Conservation (phyloP, 2,888 invertebrate genomes). For the Creontiades dilutus region DNA sequence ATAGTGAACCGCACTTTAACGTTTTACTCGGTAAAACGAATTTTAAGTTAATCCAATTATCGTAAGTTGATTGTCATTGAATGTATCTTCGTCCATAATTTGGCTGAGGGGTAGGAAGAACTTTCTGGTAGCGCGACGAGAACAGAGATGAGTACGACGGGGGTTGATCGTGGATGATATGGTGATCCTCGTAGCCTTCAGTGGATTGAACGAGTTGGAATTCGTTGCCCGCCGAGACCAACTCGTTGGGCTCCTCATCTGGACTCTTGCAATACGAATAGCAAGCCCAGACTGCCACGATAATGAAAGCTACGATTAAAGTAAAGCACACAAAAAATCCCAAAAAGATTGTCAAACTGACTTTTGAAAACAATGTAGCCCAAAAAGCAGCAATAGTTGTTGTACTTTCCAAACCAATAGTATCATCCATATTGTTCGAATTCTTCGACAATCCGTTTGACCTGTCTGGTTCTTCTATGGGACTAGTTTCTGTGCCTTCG, state of each 20-base stretch:
- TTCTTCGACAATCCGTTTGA: not conserved
- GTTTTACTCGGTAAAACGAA: not conserved
- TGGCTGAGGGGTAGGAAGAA: constrained; percentile 27
- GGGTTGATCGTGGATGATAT: not conserved
- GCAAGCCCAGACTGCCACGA: not conserved
- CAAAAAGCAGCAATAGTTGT: not conserved
- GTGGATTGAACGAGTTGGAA: constrained; percentile 30
- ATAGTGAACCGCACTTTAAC: no score
- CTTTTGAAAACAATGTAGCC: not conserved
- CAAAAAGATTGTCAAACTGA: constrained; percentile 23
- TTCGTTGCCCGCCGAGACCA: constrained; percentile 17
- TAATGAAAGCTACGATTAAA: not conserved
- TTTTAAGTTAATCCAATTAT: not conserved
- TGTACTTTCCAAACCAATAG: not conserved
- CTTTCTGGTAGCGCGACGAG: constrained; percentile 34
- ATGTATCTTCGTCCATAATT: not conserved
- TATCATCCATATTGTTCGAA: not conserved
- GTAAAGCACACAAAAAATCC: not conserved
- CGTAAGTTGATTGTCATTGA: not conserved
- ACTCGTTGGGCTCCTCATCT: constrained; percentile 15
- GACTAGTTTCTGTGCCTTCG: not conserved
- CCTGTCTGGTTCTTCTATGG: not conserved
- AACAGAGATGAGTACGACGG: constrained; percentile 44
- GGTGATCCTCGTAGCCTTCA: not conserved
- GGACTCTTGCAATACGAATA: not conserved